Evolutionary conservation across 1,140 invertebrate genomes (phyloP).

Genomic region (Pseudomyrmex dendroicus): DNA sequence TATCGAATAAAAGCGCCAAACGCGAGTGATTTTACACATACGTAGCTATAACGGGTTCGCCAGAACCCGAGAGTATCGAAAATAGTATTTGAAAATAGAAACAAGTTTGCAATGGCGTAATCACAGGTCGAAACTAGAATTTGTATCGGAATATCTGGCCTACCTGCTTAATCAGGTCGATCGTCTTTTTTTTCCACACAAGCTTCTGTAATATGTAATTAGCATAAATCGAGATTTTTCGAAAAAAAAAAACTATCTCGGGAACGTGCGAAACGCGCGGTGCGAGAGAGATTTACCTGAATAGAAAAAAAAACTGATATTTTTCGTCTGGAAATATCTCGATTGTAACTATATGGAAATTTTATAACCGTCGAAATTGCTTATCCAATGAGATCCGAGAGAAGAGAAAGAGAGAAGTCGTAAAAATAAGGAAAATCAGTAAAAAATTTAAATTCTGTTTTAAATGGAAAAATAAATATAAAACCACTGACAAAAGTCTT

Average conservation of each 20-base stretch:
- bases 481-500: neutral
- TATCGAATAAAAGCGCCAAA: conserved; percentile 22
- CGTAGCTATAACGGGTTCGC: neutral
- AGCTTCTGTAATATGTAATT: conserved; percentile 24
- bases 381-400: no score
- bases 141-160: conserved; percentile 17
- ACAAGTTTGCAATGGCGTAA: conserved; percentile 1
- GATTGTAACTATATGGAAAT: neutral
- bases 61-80: neutral
- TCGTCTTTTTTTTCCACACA: neutral
- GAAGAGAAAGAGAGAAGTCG: no score
- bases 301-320: neutral
- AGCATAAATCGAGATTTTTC: conserved; percentile 21
- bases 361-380: neutral
- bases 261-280: neutral
- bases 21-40: neutral
- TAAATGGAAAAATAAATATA: no score
- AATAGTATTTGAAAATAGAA: conserved; percentile 1
- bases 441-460: neutral
- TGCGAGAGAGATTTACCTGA: conserved; percentile 1
- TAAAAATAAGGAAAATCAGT: neutral
- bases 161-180: neutral
- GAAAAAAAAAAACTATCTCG: conserved; percentile 8
- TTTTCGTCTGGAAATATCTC: neutral
- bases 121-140: conserved; percentile 10